Base-by-base conservation (phyloP, 2,888 invertebrate genomes). In the Lysandra bellargus region DNA sequence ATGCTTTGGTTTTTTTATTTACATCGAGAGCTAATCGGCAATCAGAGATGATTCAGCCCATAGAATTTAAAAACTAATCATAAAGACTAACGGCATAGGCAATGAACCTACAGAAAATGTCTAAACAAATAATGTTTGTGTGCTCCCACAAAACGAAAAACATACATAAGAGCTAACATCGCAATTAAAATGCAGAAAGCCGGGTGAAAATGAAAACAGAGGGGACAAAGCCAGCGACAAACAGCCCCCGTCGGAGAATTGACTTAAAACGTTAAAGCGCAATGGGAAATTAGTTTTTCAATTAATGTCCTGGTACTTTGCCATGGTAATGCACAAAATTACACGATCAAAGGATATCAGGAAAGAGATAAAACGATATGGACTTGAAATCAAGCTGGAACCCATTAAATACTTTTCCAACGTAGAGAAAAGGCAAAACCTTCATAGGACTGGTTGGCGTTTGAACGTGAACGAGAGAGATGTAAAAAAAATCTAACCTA, bases 111-210 rank as follows among this genome's bases (percentile, higher is more conserved):
- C 69, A 69, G 33, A 33, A 69, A 69, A 69, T 14, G 69, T 33
- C 64, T 33, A 14, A 33, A 4, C 69, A 14, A 69, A 33, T 69
- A 33, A 69, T 37, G 69, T 64, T 64, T 64, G 69, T 14, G 14
- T 12, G 1, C 33, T 14, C 14, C 33, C 30, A 33, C 69, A 37
- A 69, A 69, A 69, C 33, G 69, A 69, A 69, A 33, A 69, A 37
- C 69, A 69, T 6, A 69, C 14, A 14, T 17, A 5, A 69, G 69
- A 69, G 69, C 69, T 69, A 69, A 37, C 69, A 37, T 69, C 30
- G 69, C 69, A 69, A 69, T 69, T 69, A 69, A 69, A 69, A 69
- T 69, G 14, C 69, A 30, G 9, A 69, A 69, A 69, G 69, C 69
- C 69, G 37, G 37, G 14, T 69, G 69, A 69, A 69, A 69, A 69